phyloP scores from a whole-genome alignment of 2,113 vertebrate genomes.

The Pygathrix nemaeus region DNA sequence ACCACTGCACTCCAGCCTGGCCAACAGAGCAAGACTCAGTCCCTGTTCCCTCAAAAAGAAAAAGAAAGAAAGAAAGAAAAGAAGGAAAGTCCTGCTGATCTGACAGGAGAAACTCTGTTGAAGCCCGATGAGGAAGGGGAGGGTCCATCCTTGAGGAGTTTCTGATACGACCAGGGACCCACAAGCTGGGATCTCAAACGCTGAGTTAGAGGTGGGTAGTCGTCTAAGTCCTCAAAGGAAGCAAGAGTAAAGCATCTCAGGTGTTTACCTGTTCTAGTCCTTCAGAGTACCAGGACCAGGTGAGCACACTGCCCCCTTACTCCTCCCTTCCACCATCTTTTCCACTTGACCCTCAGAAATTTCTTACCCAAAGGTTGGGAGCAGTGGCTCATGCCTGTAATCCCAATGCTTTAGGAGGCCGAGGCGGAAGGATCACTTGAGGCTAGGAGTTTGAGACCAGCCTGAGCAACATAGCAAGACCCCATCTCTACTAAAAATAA shows the following conservation, averaged over 20 bases:
- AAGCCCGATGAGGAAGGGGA: neutral
- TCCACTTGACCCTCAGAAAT: neutral
- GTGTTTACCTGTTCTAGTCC: neutral
- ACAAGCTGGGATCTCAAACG: neutral
- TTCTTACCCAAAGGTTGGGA: neutral
- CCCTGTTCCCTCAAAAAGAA: no score
- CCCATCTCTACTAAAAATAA: no score
- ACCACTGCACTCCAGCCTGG: no score
- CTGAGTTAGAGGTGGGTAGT: neutral
- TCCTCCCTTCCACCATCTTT: neutral
- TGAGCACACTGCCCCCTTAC: neutral
- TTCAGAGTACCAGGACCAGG: neutral
- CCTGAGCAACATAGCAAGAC: no score
- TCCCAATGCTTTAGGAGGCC: no score
- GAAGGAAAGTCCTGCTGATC: neutral
- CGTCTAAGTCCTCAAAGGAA: neutral
- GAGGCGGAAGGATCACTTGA: no score
- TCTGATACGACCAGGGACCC: neutral
- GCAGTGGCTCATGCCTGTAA: no score
- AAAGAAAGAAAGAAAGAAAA: no score
- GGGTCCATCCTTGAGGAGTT: neutral
- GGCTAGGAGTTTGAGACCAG: no score
- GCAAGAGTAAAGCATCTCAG: neutral
- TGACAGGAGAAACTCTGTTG: neutral
- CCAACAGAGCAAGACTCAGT: no score